Conservation (phyloP, 2,113 vertebrate species). For the Macquaria australasica region DNA sequence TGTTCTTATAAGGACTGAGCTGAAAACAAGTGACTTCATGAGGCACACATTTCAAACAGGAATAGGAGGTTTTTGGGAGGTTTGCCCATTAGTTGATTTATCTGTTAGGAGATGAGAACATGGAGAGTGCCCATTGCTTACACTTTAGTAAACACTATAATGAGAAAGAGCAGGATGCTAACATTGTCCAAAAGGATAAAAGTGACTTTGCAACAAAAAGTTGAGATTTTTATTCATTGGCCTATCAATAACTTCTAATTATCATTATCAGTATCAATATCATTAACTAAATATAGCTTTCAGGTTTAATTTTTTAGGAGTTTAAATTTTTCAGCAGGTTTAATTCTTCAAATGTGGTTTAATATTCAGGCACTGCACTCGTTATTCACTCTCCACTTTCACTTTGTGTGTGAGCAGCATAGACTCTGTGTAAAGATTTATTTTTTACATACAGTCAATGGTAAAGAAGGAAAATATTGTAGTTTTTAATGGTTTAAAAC, state of each 20-base stretch:
- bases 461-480: too few relatives aligned
- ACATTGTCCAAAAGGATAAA: background rate
- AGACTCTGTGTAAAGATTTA: background rate
- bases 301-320: too few relatives aligned
- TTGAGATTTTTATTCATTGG: too few relatives aligned
- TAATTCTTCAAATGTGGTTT: too few relatives aligned
- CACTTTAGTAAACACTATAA: background rate
- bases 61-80: background rate
- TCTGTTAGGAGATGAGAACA: too few relatives aligned
- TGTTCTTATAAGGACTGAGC: background rate
- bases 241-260: background rate
- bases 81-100: too few relatives aligned
- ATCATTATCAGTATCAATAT: background rate
- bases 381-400: background rate
- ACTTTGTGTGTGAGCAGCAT: background rate
- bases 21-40: background rate
- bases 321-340: too few relatives aligned
- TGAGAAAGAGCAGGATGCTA: background rate
- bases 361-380: background rate
- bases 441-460: too few relatives aligned
- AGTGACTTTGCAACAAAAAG: background rate
- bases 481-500: too few relatives aligned
- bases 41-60: background rate
- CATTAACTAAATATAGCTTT: background rate
- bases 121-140: too few relatives aligned